These are phyloP conservation scores for Drosophila merina DNA, from an alignment of 2,888 invertebrate genomes.

Conservation along the genomic window DNA sequence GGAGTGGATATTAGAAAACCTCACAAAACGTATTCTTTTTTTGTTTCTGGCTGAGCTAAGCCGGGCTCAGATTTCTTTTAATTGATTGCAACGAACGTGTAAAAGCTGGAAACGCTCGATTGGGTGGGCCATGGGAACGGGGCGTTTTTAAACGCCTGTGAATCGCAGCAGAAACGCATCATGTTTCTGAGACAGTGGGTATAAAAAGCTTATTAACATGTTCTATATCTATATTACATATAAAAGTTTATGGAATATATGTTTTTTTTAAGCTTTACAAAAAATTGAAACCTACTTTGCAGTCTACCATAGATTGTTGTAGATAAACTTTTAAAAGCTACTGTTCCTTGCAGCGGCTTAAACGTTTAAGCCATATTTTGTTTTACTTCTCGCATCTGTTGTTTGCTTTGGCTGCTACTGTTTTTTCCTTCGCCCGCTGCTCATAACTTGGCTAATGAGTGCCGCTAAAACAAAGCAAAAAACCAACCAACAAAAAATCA, in stretches of 20 bases:
- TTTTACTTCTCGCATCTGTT: constrained; percentile 25
- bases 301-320: background rate
- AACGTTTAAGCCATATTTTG: constrained; percentile 41
- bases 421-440: constrained; percentile 36
- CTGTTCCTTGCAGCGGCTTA: constrained; percentile 23
- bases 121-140: constrained; percentile 40
- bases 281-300: too few species aligned
- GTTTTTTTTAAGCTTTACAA: too few species aligned
- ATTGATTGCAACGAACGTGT: constrained; percentile 70
- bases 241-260: too few species aligned
- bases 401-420: constrained; percentile 36
- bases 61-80: constrained; percentile 67
- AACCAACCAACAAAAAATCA: constrained; percentile 41
- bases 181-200: constrained; percentile 13
- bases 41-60: constrained; percentile 25
- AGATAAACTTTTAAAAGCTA: constrained; percentile 13
- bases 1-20: constrained; percentile 53
- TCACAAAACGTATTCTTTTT: constrained; percentile 39
- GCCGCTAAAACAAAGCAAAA: constrained; percentile 62
- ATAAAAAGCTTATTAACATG: constrained; percentile 9
- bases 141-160: constrained; percentile 20
- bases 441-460: constrained; percentile 76
- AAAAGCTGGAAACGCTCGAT: constrained; percentile 38
- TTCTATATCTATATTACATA: too few species aligned
- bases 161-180: constrained; percentile 33